These are phyloP conservation scores for Drosophila barbarae DNA, from an alignment of 2,888 invertebrate genomes.

Conservation along the genomic window DNA sequence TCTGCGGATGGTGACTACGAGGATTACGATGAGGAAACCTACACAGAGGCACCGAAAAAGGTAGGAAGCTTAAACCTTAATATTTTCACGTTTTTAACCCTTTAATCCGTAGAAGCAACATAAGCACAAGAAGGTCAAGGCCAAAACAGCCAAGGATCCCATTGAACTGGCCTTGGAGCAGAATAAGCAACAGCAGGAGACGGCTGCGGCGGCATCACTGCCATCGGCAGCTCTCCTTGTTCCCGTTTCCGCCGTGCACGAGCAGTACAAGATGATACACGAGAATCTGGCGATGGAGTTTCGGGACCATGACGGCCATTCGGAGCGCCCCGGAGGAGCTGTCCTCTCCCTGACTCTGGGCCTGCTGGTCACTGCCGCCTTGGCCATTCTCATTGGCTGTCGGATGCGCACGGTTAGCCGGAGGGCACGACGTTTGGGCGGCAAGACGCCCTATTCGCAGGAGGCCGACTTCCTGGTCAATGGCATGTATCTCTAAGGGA, in stretches of 20 bases:
- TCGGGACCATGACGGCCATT: constrained; percentile 83
- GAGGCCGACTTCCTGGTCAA: constrained; percentile 98
- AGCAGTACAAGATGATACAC: constrained; percentile 78
- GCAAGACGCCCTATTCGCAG: constrained; percentile 90
- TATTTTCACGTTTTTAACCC: not conserved
- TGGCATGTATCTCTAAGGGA: constrained; percentile 91
- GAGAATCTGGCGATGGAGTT: constrained; percentile 78
- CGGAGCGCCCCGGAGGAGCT: constrained; percentile 88
- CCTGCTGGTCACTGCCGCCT: constrained; percentile 88
- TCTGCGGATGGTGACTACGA: constrained; percentile 70
- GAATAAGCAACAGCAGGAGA: constrained; percentile 46
- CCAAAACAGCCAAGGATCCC: constrained; percentile 60
- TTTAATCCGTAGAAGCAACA: constrained; percentile 62
- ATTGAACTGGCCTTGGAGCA: constrained; percentile 66
- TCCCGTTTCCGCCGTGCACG: constrained; percentile 74
- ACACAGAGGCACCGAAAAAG: constrained; percentile 77
- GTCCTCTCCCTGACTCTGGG: constrained; percentile 89
- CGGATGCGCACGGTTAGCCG: constrained; percentile 88
- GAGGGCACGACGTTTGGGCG: constrained; percentile 85
- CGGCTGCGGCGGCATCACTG: constrained; percentile 11
- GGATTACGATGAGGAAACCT: constrained; percentile 73
- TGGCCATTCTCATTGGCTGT: constrained; percentile 90
- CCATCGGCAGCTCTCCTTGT: constrained; percentile 45
- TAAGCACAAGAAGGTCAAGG: constrained; percentile 75
- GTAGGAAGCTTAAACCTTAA: constrained; percentile 27